A percentile compares a stretch with the other conserved stretches of the same genome.
Evolutionary conservation across 1,140 invertebrate species (phyloP).

Genomic region (Bombus pascuorum): DNA sequence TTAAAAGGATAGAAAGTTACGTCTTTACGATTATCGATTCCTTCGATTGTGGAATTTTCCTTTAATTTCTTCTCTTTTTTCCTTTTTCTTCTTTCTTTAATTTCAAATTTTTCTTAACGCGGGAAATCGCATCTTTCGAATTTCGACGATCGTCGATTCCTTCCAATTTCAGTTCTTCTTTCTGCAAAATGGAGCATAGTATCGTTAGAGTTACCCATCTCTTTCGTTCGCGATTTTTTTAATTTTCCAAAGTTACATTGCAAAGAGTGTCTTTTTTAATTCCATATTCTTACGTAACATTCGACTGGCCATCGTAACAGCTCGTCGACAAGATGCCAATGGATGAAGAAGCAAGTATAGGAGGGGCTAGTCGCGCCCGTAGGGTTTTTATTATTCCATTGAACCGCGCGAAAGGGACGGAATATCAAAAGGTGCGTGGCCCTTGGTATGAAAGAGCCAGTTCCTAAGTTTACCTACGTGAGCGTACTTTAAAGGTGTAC

Average conservation of each 20-base stretch:
- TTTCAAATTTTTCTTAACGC: too few species aligned
- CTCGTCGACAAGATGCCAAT: not conserved
- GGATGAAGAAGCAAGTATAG: not conserved
- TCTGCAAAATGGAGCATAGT: too few species aligned
- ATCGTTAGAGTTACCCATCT: too few species aligned
- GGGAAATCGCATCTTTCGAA: too few species aligned
- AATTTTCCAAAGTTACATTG: too few species aligned
- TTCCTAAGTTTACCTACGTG: conserved; percentile 68
- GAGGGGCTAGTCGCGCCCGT: not conserved
- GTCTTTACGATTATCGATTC: too few species aligned
- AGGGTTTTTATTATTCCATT: conserved; percentile 64
- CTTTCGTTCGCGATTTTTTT: too few species aligned
- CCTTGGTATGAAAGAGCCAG: conserved; percentile 54
- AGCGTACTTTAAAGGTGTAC: conserved; percentile 61
- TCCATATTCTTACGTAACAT: not conserved
- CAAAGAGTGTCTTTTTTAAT: not conserved
- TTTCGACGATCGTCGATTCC: too few species aligned
- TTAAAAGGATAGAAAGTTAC: not conserved
- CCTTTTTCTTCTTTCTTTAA: too few species aligned
- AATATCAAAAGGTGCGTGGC: conserved; percentile 63
- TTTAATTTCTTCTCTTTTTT: too few species aligned
- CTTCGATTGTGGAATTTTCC: too few species aligned
- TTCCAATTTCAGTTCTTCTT: too few species aligned
- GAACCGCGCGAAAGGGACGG: conserved; percentile 59
- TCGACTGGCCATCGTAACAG: not conserved